Evolutionary conservation across 1,140 invertebrate genomes (phyloP).

Genomic region (Phthorimaea operculella): DNA sequence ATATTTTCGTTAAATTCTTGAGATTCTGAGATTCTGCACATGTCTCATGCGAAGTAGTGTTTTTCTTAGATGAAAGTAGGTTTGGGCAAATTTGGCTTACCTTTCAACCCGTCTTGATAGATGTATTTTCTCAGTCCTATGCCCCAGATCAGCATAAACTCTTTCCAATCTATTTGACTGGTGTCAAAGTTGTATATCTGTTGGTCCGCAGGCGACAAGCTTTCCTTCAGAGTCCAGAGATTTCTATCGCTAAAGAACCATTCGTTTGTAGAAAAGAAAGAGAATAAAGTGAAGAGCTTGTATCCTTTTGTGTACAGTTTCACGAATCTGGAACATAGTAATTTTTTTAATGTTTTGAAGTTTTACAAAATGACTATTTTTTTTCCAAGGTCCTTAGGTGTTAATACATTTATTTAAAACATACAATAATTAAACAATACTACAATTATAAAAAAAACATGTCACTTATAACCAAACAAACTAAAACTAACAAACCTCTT

Average conservation of each 20-base stretch:
- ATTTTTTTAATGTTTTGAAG: too few species aligned
- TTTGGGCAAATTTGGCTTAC: background rate
- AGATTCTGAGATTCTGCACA: too few species aligned
- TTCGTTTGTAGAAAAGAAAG: conserved; percentile 16
- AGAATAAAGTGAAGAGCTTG: conserved; percentile 11
- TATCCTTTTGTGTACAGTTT: conserved; percentile 19
- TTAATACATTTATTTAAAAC: too few species aligned
- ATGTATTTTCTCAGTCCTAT: conserved; percentile 22
- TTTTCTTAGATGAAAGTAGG: too few species aligned
- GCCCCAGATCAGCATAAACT: conserved; percentile 11
- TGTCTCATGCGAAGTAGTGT: too few species aligned
- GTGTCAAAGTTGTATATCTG: conserved; percentile 20
- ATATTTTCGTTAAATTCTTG: too few species aligned
- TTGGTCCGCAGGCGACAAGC: conserved; percentile 15
- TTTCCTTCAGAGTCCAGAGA: conserved; percentile 1
- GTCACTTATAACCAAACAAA: too few species aligned
- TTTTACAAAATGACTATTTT: too few species aligned
- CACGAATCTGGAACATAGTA: conserved; percentile 17
- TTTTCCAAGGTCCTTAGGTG: too few species aligned
- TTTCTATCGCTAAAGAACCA: conserved; percentile 22
- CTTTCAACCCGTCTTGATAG: conserved; percentile 18
- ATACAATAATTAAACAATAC: too few species aligned
- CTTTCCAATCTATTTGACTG: conserved; percentile 6
- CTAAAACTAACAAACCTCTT: too few species aligned
- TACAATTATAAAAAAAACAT: too few species aligned